A percentile compares a stretch with the other conserved stretches of the same genome.
phyloP scores from a whole-genome alignment of 2,113 vertebrate species.

The Antigone vipio region DNA sequence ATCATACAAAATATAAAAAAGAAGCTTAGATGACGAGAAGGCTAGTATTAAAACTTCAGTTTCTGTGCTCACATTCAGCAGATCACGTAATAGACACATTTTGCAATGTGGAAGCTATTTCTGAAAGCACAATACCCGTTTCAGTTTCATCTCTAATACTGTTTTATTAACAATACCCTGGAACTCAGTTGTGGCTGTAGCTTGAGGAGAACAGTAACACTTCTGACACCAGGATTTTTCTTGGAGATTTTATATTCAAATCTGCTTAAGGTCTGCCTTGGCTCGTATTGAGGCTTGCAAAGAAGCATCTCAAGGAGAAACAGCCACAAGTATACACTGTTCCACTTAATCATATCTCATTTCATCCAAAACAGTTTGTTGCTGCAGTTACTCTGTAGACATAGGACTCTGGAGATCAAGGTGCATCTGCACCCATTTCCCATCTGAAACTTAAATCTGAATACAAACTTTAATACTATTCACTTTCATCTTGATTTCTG shows the following conservation, averaged over 20 bases:
- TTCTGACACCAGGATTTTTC: background rate
- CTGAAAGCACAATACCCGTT: background rate
- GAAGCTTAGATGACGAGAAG: background rate
- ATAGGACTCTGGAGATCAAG: background rate
- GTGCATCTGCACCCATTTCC: background rate
- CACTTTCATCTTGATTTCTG: background rate
- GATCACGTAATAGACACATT: background rate
- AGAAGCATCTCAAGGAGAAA: background rate
- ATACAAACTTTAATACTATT: background rate
- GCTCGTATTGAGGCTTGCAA: background rate
- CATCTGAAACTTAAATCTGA: background rate
- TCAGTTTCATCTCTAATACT: background rate
- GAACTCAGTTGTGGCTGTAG: background rate
- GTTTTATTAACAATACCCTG: background rate
- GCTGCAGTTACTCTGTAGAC: background rate
- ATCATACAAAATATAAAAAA: background rate
- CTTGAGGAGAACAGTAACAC: background rate
- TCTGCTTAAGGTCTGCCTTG: background rate
- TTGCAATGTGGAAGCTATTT: background rate
- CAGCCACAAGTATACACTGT: background rate
- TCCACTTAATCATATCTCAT: background rate
- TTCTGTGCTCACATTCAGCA: background rate
- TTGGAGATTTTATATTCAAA: background rate
- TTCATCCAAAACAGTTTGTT: background rate
- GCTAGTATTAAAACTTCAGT: background rate